Conservation (phyloP, 2,888 invertebrate genomes). For the Cosmopolites sordidus region DNA sequence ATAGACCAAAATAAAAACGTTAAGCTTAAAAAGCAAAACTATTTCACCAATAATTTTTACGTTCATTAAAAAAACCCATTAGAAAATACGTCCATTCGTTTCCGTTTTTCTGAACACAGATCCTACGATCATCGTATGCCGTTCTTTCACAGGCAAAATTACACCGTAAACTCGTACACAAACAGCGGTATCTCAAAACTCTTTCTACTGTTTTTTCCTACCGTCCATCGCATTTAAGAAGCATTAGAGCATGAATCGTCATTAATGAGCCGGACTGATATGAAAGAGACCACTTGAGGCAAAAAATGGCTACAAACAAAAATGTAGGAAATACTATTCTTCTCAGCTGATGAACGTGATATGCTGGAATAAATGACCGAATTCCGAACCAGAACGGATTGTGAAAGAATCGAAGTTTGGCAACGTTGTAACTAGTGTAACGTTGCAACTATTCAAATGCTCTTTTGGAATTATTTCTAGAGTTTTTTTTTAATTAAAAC, state of each 20-base stretch:
- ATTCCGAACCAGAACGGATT: neutral
- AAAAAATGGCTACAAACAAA: neutral
- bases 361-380: neutral
- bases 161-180: neutral
- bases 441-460: too few species aligned
- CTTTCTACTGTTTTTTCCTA: too few species aligned
- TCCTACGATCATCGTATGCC: too few species aligned
- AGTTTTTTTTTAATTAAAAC: too few species aligned
- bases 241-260: neutral
- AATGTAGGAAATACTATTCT: neutral
- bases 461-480: too few species aligned
- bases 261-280: neutral
- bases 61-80: too few species aligned
- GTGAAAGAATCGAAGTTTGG: neutral
- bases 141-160: neutral
- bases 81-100: too few species aligned
- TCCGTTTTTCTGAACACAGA: too few species aligned
- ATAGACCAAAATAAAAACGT: too few species aligned
- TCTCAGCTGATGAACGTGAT: neutral
- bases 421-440: neutral
- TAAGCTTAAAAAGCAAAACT: too few species aligned
- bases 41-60: too few species aligned
- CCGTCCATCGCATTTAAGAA: neutral
- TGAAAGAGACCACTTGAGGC: neutral
- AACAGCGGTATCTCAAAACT: neutral